Evolutionary conservation across 2,888 invertebrate genomes (phyloP), one percentile per base, ranked within the genome.

Genomic region (Drosophila multiciliata): DNA sequence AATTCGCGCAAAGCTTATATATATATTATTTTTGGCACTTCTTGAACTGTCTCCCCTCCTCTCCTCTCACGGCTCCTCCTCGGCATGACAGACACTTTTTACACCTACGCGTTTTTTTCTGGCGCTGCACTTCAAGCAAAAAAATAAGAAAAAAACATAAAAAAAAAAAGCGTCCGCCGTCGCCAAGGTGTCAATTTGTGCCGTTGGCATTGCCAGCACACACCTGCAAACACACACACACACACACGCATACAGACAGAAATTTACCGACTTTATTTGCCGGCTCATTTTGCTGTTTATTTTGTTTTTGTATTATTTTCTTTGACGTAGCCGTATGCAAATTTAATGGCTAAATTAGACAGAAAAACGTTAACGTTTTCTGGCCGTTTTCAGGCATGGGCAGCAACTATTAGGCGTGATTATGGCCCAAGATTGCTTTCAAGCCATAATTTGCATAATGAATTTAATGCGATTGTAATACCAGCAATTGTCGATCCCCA

Each of bases 341-440:
- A 88, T 90, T 88, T 90, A 89, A 88, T 90, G 87, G 83, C 90
- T 90, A 88, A 87, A 90, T 90, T 88, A 88, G 83, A 87, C 70
- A 73, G 80, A 40, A 52, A 75, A 75, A 62, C 70, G 61, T 60
- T 55, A 42, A 79, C 53, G 79, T 75, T 78, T 69, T 48, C 12
- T 36, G 57, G 40, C 59, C 48, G 74, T 61, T 58, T 73, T 63
- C 38, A 52, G 60, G 55, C 40, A 42, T 68, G 76, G 63, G 68
- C 74, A 73, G 35, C 69, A 75, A 48, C 70, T 80, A 82, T 79
- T 82, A 74, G 83, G 62, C 76, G 75, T 72, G 83, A 82, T 82
- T 82, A 85, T 75, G 74, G 74, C 53, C 52, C 67, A 32, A 77
- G 85, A 84, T 80, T 75, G 80, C 80, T 61, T 68, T 64, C 20